These are phyloP conservation scores for Chrysocyon brachyurus DNA, from an alignment of 2,797 vertebrate species.

Conservation along the genomic window DNA sequence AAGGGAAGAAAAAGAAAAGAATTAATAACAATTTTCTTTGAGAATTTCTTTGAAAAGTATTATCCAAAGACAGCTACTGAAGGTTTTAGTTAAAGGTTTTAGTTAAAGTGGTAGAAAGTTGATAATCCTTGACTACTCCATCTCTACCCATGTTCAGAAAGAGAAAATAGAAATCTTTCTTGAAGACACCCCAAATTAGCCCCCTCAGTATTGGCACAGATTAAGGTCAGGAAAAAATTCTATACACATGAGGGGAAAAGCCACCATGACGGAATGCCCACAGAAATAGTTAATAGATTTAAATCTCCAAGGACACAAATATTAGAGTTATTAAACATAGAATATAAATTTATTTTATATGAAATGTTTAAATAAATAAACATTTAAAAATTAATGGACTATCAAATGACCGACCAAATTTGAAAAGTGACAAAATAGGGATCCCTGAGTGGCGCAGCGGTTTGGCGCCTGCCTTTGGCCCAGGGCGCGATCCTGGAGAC, in stretches of 20 bases:
- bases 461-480: no score
- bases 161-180: neutral
- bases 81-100: neutral
- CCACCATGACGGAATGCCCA: neutral
- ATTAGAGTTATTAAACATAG: neutral
- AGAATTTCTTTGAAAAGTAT: neutral
- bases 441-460: no score
- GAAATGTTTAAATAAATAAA: neutral
- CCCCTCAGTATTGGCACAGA: neutral
- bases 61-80: neutral
- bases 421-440: neutral
- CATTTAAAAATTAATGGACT: neutral
- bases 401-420: neutral
- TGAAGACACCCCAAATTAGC: neutral
- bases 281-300: constrained; percentile 23
- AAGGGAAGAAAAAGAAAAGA: neutral
- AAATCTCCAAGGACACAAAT: neutral
- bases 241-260: neutral
- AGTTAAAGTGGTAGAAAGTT: neutral
- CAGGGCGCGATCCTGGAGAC: no score
- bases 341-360: neutral
- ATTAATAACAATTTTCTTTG: neutral
- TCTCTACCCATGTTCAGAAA: neutral
- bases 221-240: neutral
- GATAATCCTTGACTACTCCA: neutral